A percentile compares a stretch with the other conserved stretches of the same genome.
Evolutionary conservation across 2,797 vertebrate genomes (phyloP).

Genomic region (Phyllotis vaccarum): DNA sequence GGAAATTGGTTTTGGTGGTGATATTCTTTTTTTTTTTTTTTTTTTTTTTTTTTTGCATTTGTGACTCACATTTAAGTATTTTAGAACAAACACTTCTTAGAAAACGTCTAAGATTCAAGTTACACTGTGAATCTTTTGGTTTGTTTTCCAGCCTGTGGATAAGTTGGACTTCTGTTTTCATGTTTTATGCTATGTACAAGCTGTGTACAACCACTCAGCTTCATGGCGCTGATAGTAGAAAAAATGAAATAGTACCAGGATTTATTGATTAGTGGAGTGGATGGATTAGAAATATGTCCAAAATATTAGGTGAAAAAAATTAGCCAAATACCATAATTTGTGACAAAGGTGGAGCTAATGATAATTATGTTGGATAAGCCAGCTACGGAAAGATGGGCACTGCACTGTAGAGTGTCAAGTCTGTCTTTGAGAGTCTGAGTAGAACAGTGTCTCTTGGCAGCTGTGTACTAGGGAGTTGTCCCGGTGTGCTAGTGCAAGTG

Average conservation of each 20-base stretch:
- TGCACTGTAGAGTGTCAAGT: neutral
- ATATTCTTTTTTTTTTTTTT: neutral
- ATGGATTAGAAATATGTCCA: neutral
- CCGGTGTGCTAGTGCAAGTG: neutral
- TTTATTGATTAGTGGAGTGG: neutral
- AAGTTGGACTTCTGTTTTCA: constrained; percentile 32
- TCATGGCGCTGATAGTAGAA: neutral
- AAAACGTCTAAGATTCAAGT: constrained; percentile 50
- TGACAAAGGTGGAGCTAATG: neutral
- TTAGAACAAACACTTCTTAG: constrained; percentile 71
- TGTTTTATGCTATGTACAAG: constrained; percentile 79
- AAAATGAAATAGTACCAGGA: neutral
- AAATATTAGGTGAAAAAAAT: neutral
- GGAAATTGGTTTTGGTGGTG: neutral
- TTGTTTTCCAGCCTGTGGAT: neutral
- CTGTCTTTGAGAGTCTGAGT: neutral
- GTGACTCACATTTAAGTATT: constrained; percentile 63
- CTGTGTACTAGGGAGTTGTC: neutral
- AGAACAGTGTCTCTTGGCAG: neutral
- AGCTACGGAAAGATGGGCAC: neutral
- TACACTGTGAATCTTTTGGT: neutral
- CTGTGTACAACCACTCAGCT: neutral
- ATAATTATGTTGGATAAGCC: neutral
- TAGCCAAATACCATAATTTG: neutral
- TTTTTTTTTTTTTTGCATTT: too few relatives aligned